A percentile compares a stretch with the other conserved stretches of the same genome.
Evolutionary conservation across 2,888 invertebrate species (phyloP).

Genomic region (Leucophora obtusa): DNA sequence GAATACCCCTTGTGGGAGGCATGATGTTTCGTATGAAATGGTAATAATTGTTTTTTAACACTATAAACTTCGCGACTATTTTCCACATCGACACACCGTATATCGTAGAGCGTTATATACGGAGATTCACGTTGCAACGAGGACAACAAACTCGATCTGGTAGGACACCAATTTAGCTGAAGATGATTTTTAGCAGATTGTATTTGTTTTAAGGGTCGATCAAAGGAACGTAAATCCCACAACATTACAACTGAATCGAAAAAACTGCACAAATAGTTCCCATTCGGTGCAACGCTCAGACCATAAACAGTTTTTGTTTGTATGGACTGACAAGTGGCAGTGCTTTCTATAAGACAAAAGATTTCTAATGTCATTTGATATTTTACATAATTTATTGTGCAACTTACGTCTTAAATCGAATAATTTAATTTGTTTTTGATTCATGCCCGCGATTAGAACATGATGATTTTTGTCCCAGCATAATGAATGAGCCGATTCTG

Average conservation of each 20-base stretch:
- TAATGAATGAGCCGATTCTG: constrained; percentile 90
- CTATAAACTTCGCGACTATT: constrained; percentile 86
- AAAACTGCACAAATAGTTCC: constrained; percentile 90
- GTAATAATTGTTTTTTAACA: constrained; percentile 84
- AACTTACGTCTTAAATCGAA: constrained; percentile 91
- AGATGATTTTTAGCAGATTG: constrained; percentile 83
- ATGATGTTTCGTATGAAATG: constrained; percentile 73
- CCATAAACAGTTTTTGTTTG: constrained; percentile 90
- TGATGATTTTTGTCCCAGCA: constrained; percentile 89
- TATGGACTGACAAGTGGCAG: constrained; percentile 80
- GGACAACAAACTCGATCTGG: constrained; percentile 87
- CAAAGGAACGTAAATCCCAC: constrained; percentile 93
- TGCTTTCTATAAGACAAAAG: constrained; percentile 81
- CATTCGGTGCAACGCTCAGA: constrained; percentile 87
- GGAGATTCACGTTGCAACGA: constrained; percentile 89
- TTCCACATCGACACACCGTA: constrained; percentile 87
- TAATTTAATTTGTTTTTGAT: constrained; percentile 91
- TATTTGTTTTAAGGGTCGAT: constrained; percentile 88
- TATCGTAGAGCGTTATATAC: constrained; percentile 90
- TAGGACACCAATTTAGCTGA: constrained; percentile 92
- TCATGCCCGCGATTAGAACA: constrained; percentile 92
- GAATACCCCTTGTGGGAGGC: constrained; percentile 70
- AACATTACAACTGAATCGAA: constrained; percentile 89
- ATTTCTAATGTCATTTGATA: not conserved
- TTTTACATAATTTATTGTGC: not conserved